Conservation (phyloP, 1,140 invertebrate genomes). For the Leptopilina boulardi region DNA sequence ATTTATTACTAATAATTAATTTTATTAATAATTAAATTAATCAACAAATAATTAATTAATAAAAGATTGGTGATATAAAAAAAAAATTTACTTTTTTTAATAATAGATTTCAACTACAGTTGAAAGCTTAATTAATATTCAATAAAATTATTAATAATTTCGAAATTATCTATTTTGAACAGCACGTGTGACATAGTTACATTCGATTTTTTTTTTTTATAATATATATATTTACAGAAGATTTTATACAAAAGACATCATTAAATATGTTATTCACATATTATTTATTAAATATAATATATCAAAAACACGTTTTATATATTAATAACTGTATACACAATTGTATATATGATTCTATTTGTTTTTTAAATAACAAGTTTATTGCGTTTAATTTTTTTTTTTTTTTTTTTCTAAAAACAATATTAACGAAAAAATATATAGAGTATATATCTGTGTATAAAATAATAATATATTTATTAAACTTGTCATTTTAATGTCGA, state of each 20-base stretch:
- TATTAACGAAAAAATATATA: background rate
- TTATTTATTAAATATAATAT: no score
- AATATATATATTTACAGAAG: background rate
- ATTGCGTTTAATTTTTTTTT: background rate
- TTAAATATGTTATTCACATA: background rate
- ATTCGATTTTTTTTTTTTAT: background rate
- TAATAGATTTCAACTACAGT: no score
- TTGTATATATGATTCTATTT: background rate
- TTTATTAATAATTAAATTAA: no score
- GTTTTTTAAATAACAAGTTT: background rate
- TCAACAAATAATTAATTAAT: no score
- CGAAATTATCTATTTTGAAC: background rate
- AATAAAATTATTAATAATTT: no score
- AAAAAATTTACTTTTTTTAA: no score
- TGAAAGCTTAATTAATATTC: no score
- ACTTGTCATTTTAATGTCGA: background rate
- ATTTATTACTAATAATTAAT: no score
- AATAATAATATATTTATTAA: background rate
- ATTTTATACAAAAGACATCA: background rate
- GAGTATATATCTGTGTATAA: background rate
- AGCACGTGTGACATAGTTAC: constrained; percentile 9
- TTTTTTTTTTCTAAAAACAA: no score
- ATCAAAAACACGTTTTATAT: background rate
- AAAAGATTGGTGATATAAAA: no score
- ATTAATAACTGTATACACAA: background rate